Evolutionary conservation across 35 echinoderm and acorn worm species (phyloP), one percentile per base, ranked within the genome.

Genomic region (Hemicentrotus pulcherrimus): DNA sequence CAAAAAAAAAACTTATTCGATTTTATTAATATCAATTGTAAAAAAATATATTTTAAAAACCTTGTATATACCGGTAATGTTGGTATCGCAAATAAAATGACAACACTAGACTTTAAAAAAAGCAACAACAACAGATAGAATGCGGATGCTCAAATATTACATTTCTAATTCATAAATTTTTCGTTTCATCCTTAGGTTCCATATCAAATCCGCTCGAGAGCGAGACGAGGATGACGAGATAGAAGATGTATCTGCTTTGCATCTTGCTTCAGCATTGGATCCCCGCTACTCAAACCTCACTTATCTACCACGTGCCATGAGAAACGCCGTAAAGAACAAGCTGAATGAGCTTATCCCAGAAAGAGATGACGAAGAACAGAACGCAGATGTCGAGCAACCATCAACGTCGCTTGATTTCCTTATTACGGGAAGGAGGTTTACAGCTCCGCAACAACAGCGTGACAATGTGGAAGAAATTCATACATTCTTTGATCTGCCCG

Each of bases 341-440:
- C 50, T 58, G 9, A 58, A 15, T 12, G 50, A 58, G 50, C 9
- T 12, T 12, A 9, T 58, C 9, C 50, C 50, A 58, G 86, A 87
- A 18, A 6, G 28, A 12, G 86, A 87, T 6, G 86, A 31, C 6
- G 16, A 18, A 10, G 86, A 87, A 33, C 16, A 87, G 86, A 18
- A 87, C 6, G 28, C n/a, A 0, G 86, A 87, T 30, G 86, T 31
- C 86, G 86, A 87, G 32, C 86, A 18, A 31, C 86, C 86, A 31
- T 87, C 86, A 9, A 87, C 86, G 28, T 87, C 86, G n/a, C 86
- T 87, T 33, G 86, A 87, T 87, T 87, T 87, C 32, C 86, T 87
- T 30, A 87, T 87, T 10, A 87, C 86, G 6, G 86, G 86, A 87
- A 87, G 86, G 28, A 18, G 28, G 9, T 87, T 87, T 87, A 16